These are phyloP conservation scores for Augiades crinisus DNA, from an alignment of 2,888 invertebrate genomes.

Conservation along the genomic window DNA sequence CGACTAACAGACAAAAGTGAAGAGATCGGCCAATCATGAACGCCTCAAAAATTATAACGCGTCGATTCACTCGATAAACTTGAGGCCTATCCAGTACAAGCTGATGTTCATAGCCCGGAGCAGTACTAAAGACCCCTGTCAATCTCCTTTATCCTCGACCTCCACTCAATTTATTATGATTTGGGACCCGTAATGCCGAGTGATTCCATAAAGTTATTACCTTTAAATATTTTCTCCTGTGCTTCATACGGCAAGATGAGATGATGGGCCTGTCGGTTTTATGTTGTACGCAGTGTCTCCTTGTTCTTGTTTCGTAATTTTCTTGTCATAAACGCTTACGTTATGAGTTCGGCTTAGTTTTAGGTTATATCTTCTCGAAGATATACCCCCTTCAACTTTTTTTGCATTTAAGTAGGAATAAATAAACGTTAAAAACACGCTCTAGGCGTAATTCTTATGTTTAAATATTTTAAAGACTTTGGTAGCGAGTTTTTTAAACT, in stretches of 20 bases:
- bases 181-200: constrained; percentile 35
- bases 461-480: too few relatives aligned
- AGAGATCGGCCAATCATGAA: constrained; percentile 27
- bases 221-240: constrained; percentile 16
- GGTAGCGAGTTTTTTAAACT: too few relatives aligned
- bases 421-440: too few relatives aligned
- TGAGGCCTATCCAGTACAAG: constrained; percentile 57
- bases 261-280: neutral
- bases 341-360: too few relatives aligned
- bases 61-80: constrained; percentile 53
- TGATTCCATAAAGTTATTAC: constrained; percentile 21
- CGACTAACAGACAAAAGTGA: neutral
- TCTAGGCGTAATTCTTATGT: too few relatives aligned
- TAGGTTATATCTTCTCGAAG: too few relatives aligned
- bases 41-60: constrained; percentile 48
- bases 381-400: too few relatives aligned
- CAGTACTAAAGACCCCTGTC: constrained; percentile 63
- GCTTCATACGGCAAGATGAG: neutral
- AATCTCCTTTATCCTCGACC: constrained; percentile 58
- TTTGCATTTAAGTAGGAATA: too few relatives aligned
- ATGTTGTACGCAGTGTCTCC: neutral
- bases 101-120: constrained; percentile 49
- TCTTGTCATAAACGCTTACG: neutral
- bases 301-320: neutral
- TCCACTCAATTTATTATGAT: constrained; percentile 68